Evolutionary conservation across 23 tunicate genomes (phyloP), one percentile per base, ranked within the genome.

Genomic region (Ciona savignyi): DNA sequence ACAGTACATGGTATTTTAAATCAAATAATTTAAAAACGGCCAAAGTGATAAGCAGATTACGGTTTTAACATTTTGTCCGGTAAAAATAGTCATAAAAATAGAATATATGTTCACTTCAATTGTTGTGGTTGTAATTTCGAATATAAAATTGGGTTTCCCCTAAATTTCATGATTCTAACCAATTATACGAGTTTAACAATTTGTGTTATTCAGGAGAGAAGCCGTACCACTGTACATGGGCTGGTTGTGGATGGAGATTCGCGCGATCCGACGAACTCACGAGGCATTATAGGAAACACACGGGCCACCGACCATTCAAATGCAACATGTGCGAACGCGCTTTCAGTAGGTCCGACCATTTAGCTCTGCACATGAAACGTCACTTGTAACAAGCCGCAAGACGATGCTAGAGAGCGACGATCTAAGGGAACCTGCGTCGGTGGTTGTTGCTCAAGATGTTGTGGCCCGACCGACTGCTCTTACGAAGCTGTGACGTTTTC

Each of bases 261-360:
- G 99, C 99, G 22, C 85, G 99, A 1, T 95, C 99, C 35, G 99
- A 95, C 73, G 99, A 95, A 73, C 78, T 95, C 23, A 95, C 99
- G 2, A 82, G 99, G 6, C 99, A 95, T 67, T 88, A 89, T 60
- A 60, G 99, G 32, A 95, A 95, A 66, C 99, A 95, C 78, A 95
- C 99, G 2, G 99, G 99, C 2, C 95, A 95, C 75, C 79, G 99
- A 23, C 99, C 99, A 6, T 95, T 95, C 74, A 87, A 90, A 75
- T 95, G 99, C 74, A 63, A 73, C 42, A 78, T 95, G 77, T 95
- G 99, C 69, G 99, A 95, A 32, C 77, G 99, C 23, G 95, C 99
- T 6, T 95, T 95, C 84, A 88, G 96, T 83, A 61, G 99, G 25
- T 87, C 95, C 0, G 99, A 95, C 77, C 99, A 95, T 68, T 74